Base-by-base conservation (phyloP, 1,140 invertebrate genomes). In the Holotrichia oblita region DNA sequence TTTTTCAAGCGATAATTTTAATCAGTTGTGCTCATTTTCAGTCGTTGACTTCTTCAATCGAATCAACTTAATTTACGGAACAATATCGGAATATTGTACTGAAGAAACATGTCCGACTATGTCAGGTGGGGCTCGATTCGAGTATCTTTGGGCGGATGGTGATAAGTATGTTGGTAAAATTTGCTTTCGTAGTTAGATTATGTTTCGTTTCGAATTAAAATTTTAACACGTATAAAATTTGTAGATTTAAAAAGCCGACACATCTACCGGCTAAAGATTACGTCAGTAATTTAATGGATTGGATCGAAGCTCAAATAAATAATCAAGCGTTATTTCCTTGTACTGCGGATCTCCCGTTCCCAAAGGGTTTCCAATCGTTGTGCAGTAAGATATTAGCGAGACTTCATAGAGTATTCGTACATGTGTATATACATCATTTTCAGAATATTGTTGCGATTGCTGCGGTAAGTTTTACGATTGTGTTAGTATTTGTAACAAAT, bases 341-440 rank as follows among this genome's bases (percentile, higher is more conserved):
- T 81, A 87, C 90, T 89, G 81, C 87, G 93, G 96, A 95, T 89
- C 90, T 95, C 77, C 95, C 96, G 69, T 98, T 98, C 89, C 97
- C 97, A 10, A 96, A 94, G 85, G 94, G 94, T 75, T 98, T 97
- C 88, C 79, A 88, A 55, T 87, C 90, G 12, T 88, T 94, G 3
- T 96, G 95, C 84, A 93, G 95, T 83, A 98, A 98, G 88, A 97
- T 98, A 80, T 87, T 98, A 64, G 97, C 96, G 0, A 89, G 97
- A 78, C 87, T 98, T n/a, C 98, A 97, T 86, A 89, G 97, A 83
- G 96, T 98, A 0, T 98, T 98, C 89, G 97, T 98, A 0, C 97
- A 98, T 88, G 96, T 98, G n/a, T 98, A 98, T 85, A 98, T 98
- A 81, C 97, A 98, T 88, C 97, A 98, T 88, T 98, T 98, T 89